Evolutionary conservation across 2,113 vertebrate species (phyloP).

Genomic region (Diadophis punctatus): DNA sequence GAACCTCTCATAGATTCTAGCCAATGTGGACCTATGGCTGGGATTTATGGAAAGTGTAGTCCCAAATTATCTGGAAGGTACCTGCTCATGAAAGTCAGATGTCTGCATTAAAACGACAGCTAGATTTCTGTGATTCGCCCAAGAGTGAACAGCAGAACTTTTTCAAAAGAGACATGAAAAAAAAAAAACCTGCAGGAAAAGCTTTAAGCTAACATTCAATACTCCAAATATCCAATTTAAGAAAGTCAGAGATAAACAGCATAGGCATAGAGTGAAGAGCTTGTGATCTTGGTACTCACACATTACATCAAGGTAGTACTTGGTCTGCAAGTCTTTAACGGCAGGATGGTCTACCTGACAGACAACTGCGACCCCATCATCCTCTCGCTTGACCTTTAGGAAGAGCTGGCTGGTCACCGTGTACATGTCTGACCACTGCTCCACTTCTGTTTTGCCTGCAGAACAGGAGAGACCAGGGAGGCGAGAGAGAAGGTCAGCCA

Average conservation of each 20-base stretch:
- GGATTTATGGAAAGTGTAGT: not conserved
- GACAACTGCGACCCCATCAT: slow-evolving; percentile 89
- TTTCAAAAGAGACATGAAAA: not conserved
- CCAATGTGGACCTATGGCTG: not conserved
- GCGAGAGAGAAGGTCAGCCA: not conserved
- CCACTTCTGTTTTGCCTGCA: slow-evolving; percentile 83
- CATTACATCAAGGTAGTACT: slow-evolving; percentile 91
- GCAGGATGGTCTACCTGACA: slow-evolving; percentile 95
- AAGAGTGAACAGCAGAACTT: not conserved
- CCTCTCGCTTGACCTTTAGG: slow-evolving; percentile 87
- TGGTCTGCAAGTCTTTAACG: slow-evolving; percentile 90
- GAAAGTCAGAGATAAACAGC: not conserved
- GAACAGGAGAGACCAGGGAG: slow-evolving; percentile 10
- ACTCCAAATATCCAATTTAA: not conserved
- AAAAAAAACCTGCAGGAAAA: not conserved
- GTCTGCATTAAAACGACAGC: not conserved
- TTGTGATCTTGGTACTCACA: slow-evolving; percentile 78
- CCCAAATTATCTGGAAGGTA: not conserved
- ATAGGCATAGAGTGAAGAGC: fast-evolving
- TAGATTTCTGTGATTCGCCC: not conserved
- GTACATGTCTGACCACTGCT: slow-evolving; percentile 92
- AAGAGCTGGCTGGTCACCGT: slow-evolving; percentile 88
- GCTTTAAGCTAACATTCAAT: not conserved
- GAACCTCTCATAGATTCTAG: not conserved
- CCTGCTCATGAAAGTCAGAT: not conserved